These are phyloP conservation scores for Campylorhamphus procurvoides DNA, from an alignment of 2,113 vertebrate genomes.

Conservation along the genomic window DNA sequence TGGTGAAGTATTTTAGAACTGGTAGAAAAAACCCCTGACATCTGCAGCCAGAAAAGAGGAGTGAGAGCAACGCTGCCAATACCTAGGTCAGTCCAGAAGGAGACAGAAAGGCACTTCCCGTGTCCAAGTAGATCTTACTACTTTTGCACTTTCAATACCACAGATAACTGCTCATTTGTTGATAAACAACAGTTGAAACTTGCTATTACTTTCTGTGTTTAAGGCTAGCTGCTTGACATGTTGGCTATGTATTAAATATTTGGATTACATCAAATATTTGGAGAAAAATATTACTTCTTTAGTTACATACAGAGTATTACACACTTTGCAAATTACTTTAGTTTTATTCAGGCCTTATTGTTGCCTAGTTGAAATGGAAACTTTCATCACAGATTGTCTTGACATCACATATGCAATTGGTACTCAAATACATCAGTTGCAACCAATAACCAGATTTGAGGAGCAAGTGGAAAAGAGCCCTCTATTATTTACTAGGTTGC, in stretches of 20 bases:
- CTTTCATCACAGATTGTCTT: background rate
- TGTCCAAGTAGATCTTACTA: background rate
- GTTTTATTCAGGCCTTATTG: background rate
- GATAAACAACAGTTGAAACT: background rate
- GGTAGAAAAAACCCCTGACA: background rate
- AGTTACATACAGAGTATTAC: background rate
- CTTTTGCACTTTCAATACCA: background rate
- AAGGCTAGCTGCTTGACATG: background rate
- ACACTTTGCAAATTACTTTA: background rate
- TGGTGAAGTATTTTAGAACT: background rate
- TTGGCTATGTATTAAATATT: background rate
- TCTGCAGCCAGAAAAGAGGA: background rate
- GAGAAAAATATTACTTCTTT: background rate
- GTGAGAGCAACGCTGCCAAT: background rate
- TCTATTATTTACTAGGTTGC: background rate
- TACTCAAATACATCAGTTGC: background rate
- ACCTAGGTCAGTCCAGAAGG: too few species aligned
- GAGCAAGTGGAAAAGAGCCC: background rate
- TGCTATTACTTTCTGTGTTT: background rate
- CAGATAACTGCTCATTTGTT: background rate
- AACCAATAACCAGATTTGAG: background rate
- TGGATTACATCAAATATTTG: background rate
- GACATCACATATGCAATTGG: background rate
- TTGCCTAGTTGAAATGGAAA: background rate
- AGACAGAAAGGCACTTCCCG: too few species aligned